Conservation (phyloP, 2,113 vertebrate genomes). For the Platichthys stellatus region DNA sequence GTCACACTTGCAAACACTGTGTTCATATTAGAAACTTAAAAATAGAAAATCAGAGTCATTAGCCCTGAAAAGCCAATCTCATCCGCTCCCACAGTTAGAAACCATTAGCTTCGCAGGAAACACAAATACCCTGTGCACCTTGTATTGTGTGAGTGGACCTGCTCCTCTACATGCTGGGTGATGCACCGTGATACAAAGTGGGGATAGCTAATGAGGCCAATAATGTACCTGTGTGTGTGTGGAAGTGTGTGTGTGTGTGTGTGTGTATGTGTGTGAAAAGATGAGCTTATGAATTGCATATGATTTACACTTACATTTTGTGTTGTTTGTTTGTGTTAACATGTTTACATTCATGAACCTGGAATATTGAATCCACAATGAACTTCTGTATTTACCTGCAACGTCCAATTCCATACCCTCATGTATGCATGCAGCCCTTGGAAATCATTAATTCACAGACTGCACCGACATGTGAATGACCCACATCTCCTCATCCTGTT, state of each 20-base stretch:
- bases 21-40: constrained; percentile 25
- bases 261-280: constrained; percentile 21
- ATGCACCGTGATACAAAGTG: neutral
- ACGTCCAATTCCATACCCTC: neutral
- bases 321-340: constrained; percentile 28
- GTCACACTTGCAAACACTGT: constrained; percentile 40
- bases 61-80: constrained; percentile 25
- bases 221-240: constrained; percentile 29
- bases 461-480: neutral
- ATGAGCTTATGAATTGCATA: constrained; percentile 47
- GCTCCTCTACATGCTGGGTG: neutral
- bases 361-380: constrained; percentile 9
- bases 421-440: constrained; percentile 8
- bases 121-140: constrained; percentile 18
- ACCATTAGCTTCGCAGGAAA: constrained; percentile 31
- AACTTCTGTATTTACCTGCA: neutral
- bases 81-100: constrained; percentile 32
- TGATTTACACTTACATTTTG: constrained; percentile 11
- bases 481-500: neutral
- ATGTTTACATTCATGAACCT: constrained; percentile 26
- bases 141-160: constrained; percentile 19
- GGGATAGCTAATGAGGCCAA: constrained; percentile 68
- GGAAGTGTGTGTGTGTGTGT: neutral
- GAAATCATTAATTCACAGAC: constrained; percentile 26
- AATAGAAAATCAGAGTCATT: constrained; percentile 51